These are phyloP conservation scores for Brachyhypopomus occidentalis DNA, from an alignment of 2,113 vertebrate genomes.

Conservation along the genomic window DNA sequence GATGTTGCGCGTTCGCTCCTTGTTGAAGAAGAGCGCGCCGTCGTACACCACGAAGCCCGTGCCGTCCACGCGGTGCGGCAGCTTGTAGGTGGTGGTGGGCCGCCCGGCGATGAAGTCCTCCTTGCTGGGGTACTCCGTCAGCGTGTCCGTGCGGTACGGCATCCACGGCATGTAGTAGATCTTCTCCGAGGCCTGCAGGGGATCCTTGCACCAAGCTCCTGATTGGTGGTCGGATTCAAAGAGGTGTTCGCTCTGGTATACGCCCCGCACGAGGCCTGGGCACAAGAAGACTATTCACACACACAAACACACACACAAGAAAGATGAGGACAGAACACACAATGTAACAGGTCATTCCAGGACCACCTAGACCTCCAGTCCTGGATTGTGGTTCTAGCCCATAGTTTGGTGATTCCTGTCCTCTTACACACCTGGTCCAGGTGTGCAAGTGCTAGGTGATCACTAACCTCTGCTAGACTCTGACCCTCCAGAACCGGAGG, in stretches of 20 bases:
- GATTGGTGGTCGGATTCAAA: constrained; percentile 99
- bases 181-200: constrained; percentile 96
- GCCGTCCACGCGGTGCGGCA: constrained; percentile 94
- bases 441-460: too few relatives aligned
- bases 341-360: too few relatives aligned
- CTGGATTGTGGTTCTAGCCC: too few relatives aligned
- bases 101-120: constrained; percentile 96
- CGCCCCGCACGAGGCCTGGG: constrained; percentile 93
- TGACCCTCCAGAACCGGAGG: too few relatives aligned
- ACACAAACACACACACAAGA: constrained; percentile 37
- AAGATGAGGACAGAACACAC: constrained; percentile 61
- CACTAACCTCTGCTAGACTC: too few relatives aligned
- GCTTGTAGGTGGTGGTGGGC: constrained; percentile 96
- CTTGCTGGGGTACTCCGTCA: constrained; percentile 97
- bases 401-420: too few relatives aligned
- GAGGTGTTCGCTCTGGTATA: constrained; percentile 97
- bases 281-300: constrained; percentile 95
- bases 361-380: too few relatives aligned
- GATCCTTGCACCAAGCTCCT: constrained; percentile 98
- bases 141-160: constrained; percentile 90
- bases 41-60: constrained; percentile 98
- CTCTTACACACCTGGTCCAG: too few relatives aligned
- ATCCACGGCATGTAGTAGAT: constrained; percentile 99
- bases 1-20: constrained; percentile 96
- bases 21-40: constrained; percentile 97